Conservation (phyloP, 2,888 invertebrate species). For the Drosophila koepferae region DNA sequence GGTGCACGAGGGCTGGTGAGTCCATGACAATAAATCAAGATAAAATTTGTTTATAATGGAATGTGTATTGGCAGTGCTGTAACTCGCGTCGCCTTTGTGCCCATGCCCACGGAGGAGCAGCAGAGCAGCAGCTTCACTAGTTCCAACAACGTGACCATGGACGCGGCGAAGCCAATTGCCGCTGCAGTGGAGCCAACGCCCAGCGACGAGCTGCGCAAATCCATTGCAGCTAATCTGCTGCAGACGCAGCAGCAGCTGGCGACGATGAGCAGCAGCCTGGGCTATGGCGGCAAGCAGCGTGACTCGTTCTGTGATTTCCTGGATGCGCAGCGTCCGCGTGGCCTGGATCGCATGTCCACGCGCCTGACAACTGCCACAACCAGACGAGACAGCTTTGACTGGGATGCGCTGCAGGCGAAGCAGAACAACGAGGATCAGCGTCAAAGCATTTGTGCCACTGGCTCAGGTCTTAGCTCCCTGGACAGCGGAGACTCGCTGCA, state of each 20-base stretch:
- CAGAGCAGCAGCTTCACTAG: slow-evolving; percentile 64
- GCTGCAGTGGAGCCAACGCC: slow-evolving; percentile 37
- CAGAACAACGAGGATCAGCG: slow-evolving; percentile 59
- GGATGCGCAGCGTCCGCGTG: slow-evolving; percentile 68
- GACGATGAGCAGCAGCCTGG: slow-evolving; percentile 19
- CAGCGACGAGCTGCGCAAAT: slow-evolving; percentile 67
- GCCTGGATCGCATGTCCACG: slow-evolving; percentile 74
- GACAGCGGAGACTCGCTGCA: slow-evolving; percentile 64
- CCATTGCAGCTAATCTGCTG: slow-evolving; percentile 54
- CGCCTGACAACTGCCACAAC: slow-evolving; percentile 47
- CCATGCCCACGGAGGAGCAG: slow-evolving; percentile 62
- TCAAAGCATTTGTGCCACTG: slow-evolving; percentile 33
- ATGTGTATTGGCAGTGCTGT: slow-evolving; percentile 55
- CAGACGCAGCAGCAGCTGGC: slow-evolving; percentile 38
- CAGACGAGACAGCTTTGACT: slow-evolving; percentile 83
- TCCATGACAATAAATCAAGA: not conserved
- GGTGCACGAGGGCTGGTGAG: slow-evolving; percentile 73
- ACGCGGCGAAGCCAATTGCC: slow-evolving; percentile 16
- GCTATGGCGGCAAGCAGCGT: slow-evolving; percentile 52
- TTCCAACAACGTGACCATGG: slow-evolving; percentile 50
- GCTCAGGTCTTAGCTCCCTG: slow-evolving; percentile 36
- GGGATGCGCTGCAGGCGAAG: slow-evolving; percentile 77
- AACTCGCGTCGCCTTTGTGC: slow-evolving; percentile 81
- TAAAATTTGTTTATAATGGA: not conserved
- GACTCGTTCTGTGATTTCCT: slow-evolving; percentile 84